A percentile compares a stretch with the other conserved stretches of the same genome.
These are phyloP conservation scores for Bufo gargarizans DNA, from an alignment of 2,113 vertebrate genomes.

Conservation along the genomic window DNA sequence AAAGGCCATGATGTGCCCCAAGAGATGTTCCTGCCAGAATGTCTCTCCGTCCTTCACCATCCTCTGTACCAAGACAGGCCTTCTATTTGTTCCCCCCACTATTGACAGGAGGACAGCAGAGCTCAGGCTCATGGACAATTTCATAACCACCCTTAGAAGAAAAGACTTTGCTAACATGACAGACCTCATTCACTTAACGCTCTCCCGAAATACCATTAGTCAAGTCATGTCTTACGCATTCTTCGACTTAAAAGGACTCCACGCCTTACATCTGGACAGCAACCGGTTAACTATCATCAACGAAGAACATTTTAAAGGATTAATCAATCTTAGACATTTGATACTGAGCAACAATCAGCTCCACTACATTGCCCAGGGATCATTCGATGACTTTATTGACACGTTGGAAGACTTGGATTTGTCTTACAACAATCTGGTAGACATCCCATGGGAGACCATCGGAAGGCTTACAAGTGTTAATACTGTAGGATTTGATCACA, in stretches of 20 bases:
- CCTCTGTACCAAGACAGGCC: conserved; percentile 90
- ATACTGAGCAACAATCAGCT: conserved; percentile 94
- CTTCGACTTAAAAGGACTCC: conserved; percentile 84
- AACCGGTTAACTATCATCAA: conserved; percentile 84
- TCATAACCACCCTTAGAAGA: conserved; percentile 83
- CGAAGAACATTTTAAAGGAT: conserved; percentile 87
- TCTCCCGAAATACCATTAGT: conserved; percentile 93
- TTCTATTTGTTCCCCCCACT: conserved; percentile 89
- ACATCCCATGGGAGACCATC: conserved; percentile 87
- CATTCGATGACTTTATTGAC: conserved; percentile 87
- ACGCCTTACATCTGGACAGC: conserved; percentile 89
- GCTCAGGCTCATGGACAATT: conserved; percentile 91
- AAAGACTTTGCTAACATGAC: conserved; percentile 96
- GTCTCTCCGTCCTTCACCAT: conserved; percentile 89
- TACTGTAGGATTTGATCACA: conserved; percentile 91
- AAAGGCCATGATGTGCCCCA: conserved; percentile 84
- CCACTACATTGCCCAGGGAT: conserved; percentile 80
- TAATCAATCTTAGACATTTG: conserved; percentile 87
- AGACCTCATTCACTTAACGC: conserved; percentile 83
- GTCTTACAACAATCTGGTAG: conserved; percentile 91
- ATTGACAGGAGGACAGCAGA: conserved; percentile 92
- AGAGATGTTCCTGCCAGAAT: conserved; percentile 91
- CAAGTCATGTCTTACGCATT: conserved; percentile 91
- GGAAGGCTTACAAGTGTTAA: conserved; percentile 88
- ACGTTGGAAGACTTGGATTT: conserved; percentile 92